Evolutionary conservation across 2,113 vertebrate species (phyloP), one percentile per base, ranked within the genome.

Genomic region (Alaudala cheleensis): DNA sequence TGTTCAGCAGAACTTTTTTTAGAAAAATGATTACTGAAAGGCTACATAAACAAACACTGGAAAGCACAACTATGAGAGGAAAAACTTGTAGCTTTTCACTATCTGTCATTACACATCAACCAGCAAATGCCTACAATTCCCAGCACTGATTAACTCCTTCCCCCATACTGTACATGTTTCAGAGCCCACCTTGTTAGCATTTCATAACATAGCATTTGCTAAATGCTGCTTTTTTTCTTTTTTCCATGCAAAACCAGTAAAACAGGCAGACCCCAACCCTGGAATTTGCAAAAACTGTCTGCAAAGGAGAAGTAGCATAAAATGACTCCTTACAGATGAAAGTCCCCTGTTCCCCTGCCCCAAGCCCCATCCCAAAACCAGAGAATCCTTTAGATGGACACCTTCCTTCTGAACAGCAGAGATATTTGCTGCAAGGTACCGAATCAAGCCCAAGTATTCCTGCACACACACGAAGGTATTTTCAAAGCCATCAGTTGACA

Each of bases 1-100:
- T 45, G 76, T 76, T 96, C 95, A 95, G 79, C 80, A 96, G 79
- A 90, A 95, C 82, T 90, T 93, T 92, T 93, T 96, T 95, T 82
- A 84, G 80, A 86, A 94, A 93, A 96, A 61, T 3, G 6, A 94
- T 94, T 94, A 88, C 85, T 79, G 51, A 90, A 93, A 96, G 88
- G 61, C 93, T 86, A 86, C 39, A 86, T 60, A 95, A 90, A 92
- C 90, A 81, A 95, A 90, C 92, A 92, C 60, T 92, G 92, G 90
- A 94, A 94, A 95, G 71, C 82, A 94, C 47, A 87, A 77, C 74
- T 73, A 54, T 2, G 37, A 90, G 76, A 88, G 80, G 50, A 93
- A 96, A 94, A 89, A 90, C 93, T 88, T 74, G 85, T 50, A 84
- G 94, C 85, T 92, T 88, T 81, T 74, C 86, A 88, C 74, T 74